Evolutionary conservation across 2,113 vertebrate species (phyloP).

Genomic region (Phasianus colchicus): DNA sequence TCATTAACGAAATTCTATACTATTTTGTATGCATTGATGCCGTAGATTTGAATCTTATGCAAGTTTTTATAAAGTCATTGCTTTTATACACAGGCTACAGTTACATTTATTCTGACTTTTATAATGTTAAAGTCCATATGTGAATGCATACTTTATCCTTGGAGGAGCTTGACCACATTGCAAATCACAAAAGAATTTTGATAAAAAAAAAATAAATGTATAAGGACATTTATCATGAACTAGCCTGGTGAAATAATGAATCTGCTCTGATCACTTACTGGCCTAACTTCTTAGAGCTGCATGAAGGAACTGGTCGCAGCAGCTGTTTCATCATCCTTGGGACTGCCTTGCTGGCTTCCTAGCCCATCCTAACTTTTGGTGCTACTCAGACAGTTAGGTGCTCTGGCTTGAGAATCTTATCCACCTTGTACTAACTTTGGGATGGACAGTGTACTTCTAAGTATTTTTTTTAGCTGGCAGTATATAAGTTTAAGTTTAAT

Average conservation of each 20-base stretch:
- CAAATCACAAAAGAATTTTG: neutral
- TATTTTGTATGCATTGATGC: neutral
- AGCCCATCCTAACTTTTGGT: neutral
- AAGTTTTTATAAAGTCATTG: neutral
- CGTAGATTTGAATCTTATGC: neutral
- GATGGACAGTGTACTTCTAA: neutral
- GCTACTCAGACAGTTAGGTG: neutral
- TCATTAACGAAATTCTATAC: neutral
- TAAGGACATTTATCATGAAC: neutral
- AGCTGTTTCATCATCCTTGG: neutral
- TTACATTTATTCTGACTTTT: neutral
- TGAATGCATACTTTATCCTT: neutral
- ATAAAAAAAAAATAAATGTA: neutral
- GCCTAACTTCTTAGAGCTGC: neutral
- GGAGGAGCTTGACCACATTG: neutral
- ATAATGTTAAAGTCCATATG: neutral
- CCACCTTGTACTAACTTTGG: neutral
- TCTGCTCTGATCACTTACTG: rapidly evolving
- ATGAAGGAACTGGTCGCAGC: neutral
- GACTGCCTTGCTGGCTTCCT: neutral
- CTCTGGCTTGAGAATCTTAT: neutral
- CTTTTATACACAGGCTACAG: neutral
- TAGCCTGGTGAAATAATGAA: neutral
- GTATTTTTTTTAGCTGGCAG: neutral
- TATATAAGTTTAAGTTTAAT: neutral